Percentiles rank a stretch among this genome's conserved stretches.
phyloP scores from a whole-genome alignment of 1,140 invertebrate genomes.

The Steinernema khuongi region DNA sequence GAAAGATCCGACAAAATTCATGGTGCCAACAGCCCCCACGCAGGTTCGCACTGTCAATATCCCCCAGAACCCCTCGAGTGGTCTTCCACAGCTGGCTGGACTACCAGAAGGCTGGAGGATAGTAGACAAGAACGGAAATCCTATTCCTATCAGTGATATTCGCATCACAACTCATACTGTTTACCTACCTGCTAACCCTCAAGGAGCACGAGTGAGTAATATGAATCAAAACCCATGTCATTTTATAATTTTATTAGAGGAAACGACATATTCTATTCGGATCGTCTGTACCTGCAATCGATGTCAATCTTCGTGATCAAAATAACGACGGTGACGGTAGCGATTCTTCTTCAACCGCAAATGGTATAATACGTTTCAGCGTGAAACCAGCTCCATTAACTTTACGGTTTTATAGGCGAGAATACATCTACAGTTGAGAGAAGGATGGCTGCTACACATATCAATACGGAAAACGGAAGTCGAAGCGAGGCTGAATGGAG shows the following conservation, averaged over 20 bases:
- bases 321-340: too few relatives aligned
- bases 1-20: constrained; percentile 25
- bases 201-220: not conserved
- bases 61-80: not conserved
- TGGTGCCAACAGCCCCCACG: not conserved
- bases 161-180: constrained; percentile 1
- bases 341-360: too few relatives aligned
- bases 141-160: not conserved
- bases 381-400: too few relatives aligned
- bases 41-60: not conserved
- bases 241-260: not conserved
- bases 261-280: too few relatives aligned
- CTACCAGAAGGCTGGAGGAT: constrained; percentile 31
- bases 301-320: too few relatives aligned
- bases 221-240: not conserved
- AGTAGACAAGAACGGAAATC: constrained; percentile 21
- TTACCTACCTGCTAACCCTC: not conserved
- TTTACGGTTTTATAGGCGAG: too few relatives aligned
- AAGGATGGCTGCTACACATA: constrained; percentile 15
- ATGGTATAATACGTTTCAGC: too few relatives aligned
- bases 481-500: constrained; percentile 23
- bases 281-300: too few relatives aligned
- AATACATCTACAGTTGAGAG: too few relatives aligned
- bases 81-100: not conserved
- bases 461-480: constrained; percentile 21